Evolutionary conservation across 2,113 vertebrate genomes (phyloP).

Genomic region (Phrynocephalus versicolor): DNA sequence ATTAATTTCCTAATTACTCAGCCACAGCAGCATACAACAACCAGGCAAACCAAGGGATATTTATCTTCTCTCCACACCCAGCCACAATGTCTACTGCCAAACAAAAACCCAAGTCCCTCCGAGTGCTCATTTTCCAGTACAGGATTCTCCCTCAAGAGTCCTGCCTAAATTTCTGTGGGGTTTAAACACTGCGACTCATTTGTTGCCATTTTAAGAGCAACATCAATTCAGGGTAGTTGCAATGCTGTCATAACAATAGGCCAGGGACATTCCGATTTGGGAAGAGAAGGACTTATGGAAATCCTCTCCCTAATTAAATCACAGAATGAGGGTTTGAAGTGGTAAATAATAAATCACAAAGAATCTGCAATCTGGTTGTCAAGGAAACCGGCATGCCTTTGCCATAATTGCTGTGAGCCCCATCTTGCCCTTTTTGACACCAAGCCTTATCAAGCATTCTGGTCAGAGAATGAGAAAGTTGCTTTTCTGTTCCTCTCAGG

Average conservation of each 20-base stretch:
- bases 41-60: background rate
- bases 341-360: conserved; percentile 87
- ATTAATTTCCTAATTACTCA: background rate
- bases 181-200: background rate
- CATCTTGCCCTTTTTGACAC: conserved; percentile 82
- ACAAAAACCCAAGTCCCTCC: background rate
- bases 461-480: conserved; percentile 80
- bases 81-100: background rate
- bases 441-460: conserved; percentile 82
- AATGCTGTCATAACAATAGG: conserved; percentile 38
- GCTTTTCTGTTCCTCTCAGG: conserved; percentile 76
- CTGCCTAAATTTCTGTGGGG: conserved; percentile 38
- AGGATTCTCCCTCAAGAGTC: conserved; percentile 16
- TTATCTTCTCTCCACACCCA: background rate
- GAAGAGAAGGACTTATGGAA: conserved; percentile 64
- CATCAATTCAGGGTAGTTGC: conserved; percentile 30
- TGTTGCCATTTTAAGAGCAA: conserved; percentile 33
- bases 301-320: conserved; percentile 81
- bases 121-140: background rate
- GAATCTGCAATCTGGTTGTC: conserved; percentile 84
- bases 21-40: background rate
- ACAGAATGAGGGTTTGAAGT: conserved; percentile 77
- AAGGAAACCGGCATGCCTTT: conserved; percentile 84
- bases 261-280: conserved; percentile 49
- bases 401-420: conserved; percentile 83